A percentile compares a stretch with the other conserved stretches of the same genome.
Evolutionary conservation across 2,113 vertebrate genomes (phyloP).

Genomic region (Lethenteron camtschaticum): DNA sequence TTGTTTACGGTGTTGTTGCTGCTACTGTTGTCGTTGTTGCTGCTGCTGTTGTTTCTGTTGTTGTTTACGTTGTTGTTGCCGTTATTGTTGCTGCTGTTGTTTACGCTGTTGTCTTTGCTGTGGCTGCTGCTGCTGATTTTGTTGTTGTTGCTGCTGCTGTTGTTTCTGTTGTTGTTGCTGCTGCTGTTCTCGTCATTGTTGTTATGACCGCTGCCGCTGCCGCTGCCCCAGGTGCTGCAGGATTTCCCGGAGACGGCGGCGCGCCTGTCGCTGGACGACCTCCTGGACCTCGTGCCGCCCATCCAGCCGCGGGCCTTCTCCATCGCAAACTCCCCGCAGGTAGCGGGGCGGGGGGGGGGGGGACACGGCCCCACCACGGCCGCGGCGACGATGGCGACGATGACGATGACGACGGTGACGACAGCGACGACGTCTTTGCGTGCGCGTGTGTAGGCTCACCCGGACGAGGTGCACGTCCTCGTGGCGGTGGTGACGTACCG

Average conservation of each 20-base stretch:
- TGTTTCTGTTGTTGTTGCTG: too few relatives aligned
- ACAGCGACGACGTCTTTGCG: background rate
- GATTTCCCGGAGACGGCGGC: conserved; percentile 57
- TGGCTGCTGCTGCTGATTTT: too few relatives aligned
- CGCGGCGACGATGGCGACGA: background rate
- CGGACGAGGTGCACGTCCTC: conserved; percentile 46
- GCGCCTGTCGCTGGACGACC: conserved; percentile 33
- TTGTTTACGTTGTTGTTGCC: rapidly evolving
- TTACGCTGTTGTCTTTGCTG: too few relatives aligned
- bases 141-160: too few relatives aligned
- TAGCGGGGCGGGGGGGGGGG: conserved; percentile 16
- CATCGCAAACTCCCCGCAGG: conserved; percentile 57
- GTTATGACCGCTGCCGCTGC: background rate
- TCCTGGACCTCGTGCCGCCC: conserved; percentile 59
- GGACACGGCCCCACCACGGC: too few relatives aligned
- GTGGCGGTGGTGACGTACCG: conserved; percentile 65
- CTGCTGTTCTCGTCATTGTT: too few relatives aligned
- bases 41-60: too few relatives aligned
- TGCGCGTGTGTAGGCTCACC: conserved; percentile 25
- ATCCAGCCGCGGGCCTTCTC: conserved; percentile 76
- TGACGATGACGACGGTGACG: background rate
- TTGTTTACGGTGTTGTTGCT: too few relatives aligned
- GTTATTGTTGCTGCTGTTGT: too few relatives aligned
- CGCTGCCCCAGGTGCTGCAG: conserved; percentile 32
- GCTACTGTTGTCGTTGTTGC: too few relatives aligned